These are phyloP conservation scores for Listronotus bonariensis DNA, from an alignment of 1,140 invertebrate genomes.

Conservation along the genomic window DNA sequence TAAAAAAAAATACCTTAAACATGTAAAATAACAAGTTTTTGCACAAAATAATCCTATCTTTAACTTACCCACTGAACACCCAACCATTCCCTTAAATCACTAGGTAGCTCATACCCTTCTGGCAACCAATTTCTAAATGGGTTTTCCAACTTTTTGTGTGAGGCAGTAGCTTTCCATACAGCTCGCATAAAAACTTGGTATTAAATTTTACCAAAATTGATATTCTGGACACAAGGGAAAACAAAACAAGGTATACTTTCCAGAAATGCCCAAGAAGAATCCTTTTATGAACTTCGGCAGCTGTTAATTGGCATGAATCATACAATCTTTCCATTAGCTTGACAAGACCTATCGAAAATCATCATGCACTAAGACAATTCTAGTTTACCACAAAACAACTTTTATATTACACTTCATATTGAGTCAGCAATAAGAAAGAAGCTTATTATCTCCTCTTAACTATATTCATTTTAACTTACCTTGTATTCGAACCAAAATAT, in stretches of 20 bases:
- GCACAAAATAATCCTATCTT: neutral
- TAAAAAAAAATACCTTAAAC: neutral
- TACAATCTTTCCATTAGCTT: conserved; percentile 57
- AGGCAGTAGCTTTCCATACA: conserved; percentile 56
- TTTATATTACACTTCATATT: too few relatives aligned
- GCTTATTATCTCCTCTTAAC: too few relatives aligned
- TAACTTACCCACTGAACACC: conserved; percentile 53
- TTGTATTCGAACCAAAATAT: conserved; percentile 58
- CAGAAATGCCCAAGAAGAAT: conserved; percentile 58
- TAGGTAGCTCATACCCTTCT: conserved; percentile 52
- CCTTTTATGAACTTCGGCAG: conserved; percentile 52
- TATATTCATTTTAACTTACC: conserved; percentile 40
- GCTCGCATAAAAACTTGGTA: conserved; percentile 54
- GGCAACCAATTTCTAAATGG: conserved; percentile 57
- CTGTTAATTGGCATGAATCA: conserved; percentile 49
- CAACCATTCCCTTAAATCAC: conserved; percentile 57
- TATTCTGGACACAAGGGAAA: conserved; percentile 58
- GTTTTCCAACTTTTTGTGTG: conserved; percentile 51
- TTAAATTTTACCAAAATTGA: conserved; percentile 53
- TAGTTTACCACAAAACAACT: neutral
- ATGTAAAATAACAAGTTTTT: too few relatives aligned
- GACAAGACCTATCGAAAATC: conserved; percentile 41
- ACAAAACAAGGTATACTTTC: conserved; percentile 55
- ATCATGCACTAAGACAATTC: neutral
- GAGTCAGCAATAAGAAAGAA: too few relatives aligned